Base-by-base conservation (phyloP, 2,888 invertebrate species). In the Tineola bisselliella region DNA sequence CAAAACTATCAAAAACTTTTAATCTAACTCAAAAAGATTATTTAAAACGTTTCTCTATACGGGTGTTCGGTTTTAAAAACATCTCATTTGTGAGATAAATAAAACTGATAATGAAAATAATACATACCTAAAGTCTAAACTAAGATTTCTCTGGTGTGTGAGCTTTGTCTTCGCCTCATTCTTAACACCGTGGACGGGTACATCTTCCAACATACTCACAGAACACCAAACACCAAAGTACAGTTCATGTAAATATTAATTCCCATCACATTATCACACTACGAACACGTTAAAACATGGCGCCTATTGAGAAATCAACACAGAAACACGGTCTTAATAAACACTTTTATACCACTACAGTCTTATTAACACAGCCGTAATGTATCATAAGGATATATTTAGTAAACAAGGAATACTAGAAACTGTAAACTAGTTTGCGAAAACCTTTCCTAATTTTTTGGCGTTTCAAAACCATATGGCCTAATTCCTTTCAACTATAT, bases 71-170 rank as follows among this genome's bases (percentile, higher is more conserved):
- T n/a, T n/a, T n/a, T n/a, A 25, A 25, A 1, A 17, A 17, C 48
- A 8, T 13, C 15, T 8, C 2, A 15, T 48, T 38, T 48, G n/a
- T 48, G 15, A 17, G 48, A 48, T 48, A 48, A 48, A 48, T 48
- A 48, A 13, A 54, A 25, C 12, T 25, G 54, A 54, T 54, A 54
- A 25, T 25, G 25, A 25, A 54, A 25, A 25, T 58, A 58, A 33
- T 65, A 71, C 74, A 69, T 83, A 95, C 95, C 94, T 93, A 83
- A 95, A 95, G 82, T 95, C 95, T 79, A 95, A 89, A 76, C 95
- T 95, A 73, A 95, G 91, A 84, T 96, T 95, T 77, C 95, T 91
- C 83, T 95, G 95, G 84, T 96, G 95, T 61, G 87, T 81, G 63
- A 88, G 72, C 65, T 76, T 70, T 69, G 83, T 84, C 64, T 66